Evolutionary conservation across 2,113 vertebrate species (phyloP), one percentile per base, ranked within the genome.

Genomic region (Empidonax alnorum): DNA sequence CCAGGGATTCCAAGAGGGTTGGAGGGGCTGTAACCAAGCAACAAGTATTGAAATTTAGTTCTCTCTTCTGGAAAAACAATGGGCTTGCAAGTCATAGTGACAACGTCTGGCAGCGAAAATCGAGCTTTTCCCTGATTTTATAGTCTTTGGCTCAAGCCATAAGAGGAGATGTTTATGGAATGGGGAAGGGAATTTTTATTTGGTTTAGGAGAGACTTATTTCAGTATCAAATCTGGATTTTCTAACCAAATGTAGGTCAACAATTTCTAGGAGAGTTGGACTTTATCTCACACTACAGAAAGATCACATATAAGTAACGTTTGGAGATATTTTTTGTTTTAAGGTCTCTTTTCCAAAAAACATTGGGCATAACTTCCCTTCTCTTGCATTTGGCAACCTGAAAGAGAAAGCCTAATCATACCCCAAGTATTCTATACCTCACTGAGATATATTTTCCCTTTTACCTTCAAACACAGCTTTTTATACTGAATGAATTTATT

Each of bases 21-120:
- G 61, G 55, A 74, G 47, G 37, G 59, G 56, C 39, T 93, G 88
- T 93, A 92, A 59, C 87, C 73, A 86, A 80, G 92, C 79, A 88
- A 77, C 79, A 8, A 4, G 46, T 55, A 27, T 50, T 84, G 72
- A 80, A 92, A 92, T 89, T 67, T 83, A 71, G 67, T 66, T 86
- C 71, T 90, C 39, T 71, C 44, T 59, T 19, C 55, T 86, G 75
- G 72, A 77, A 77, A 91, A 95, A 81, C 39, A 84, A 47, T 4
- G n/a, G 72, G 39, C 52, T 79, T 67, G 63, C 18, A 72, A 83
- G 71, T 47, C 47, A 21, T n/a, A 30, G 69, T 28, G 53, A 42
- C 74, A 69, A 44, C n/a, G 75, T 19, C 61, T 75, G 85, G 82
- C 55, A 58, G 46, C 19, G 61, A 65, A 47, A 82, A 67, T 9